Conservation (phyloP, 2,113 vertebrate genomes). For the Genyomyrus donnyi region DNA sequence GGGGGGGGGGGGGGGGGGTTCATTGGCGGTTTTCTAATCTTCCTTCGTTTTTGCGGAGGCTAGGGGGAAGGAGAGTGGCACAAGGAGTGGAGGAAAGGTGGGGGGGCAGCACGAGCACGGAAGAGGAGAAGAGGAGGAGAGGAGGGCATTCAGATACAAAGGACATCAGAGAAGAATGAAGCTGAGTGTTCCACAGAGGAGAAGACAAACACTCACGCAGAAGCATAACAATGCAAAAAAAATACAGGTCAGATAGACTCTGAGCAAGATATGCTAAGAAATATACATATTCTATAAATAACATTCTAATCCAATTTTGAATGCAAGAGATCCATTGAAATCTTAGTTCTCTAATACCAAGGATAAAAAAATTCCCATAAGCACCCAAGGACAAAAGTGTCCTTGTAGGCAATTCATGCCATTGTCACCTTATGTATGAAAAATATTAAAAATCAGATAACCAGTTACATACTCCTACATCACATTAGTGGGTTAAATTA, state of each 20-base stretch:
- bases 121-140: background rate
- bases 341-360: background rate
- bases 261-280: background rate
- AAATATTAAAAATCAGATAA: background rate
- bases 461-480: background rate
- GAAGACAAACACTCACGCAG: constrained; percentile 27
- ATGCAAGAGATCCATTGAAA: background rate
- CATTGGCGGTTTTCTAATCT: background rate
- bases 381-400: background rate
- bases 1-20: background rate
- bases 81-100: constrained; percentile 23
- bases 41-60: background rate
- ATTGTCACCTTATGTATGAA: background rate
- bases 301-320: background rate
- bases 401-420: background rate
- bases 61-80: background rate
- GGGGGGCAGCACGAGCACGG: constrained; percentile 19
- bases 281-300: background rate
- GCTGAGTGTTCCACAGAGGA: background rate
- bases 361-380: background rate
- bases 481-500: background rate
- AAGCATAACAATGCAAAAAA: constrained; percentile 18
- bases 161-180: background rate
- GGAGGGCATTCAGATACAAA: background rate
- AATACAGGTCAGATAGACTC: background rate